These are phyloP conservation scores for Malthinus flaveolus DNA, from an alignment of 2,888 invertebrate genomes.

Conservation along the genomic window DNA sequence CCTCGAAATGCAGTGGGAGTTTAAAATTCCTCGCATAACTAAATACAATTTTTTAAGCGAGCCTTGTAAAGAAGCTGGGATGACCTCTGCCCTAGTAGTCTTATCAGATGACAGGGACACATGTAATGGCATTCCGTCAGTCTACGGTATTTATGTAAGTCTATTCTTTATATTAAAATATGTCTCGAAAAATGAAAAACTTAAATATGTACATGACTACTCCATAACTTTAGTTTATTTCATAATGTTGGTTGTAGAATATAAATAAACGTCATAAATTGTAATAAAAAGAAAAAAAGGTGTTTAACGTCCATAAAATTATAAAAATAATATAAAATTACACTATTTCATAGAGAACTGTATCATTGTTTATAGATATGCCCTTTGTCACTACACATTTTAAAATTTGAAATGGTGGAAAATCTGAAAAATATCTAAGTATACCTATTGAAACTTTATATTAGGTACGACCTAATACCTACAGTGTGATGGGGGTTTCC, in stretches of 20 bases:
- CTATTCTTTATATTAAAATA: conserved; percentile 29
- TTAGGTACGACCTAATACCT: too few species aligned
- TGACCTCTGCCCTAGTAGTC: conserved; percentile 47
- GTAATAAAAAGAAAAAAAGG: conserved; percentile 6
- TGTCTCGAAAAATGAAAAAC: conserved; percentile 21
- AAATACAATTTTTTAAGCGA: too few species aligned
- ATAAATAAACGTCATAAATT: conserved; percentile 36
- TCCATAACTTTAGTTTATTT: conserved; percentile 42
- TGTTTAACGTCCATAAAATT: not conserved
- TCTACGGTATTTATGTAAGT: conserved; percentile 22
- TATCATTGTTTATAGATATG: too few species aligned
- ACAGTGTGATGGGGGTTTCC: too few species aligned
- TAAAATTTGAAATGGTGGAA: too few species aligned
- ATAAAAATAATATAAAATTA: too few species aligned
- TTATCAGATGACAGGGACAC: conserved; percentile 53
- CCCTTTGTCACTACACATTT: too few species aligned
- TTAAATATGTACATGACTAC: conserved; percentile 37
- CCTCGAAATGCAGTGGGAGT: too few species aligned
- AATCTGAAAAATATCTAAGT: too few species aligned
- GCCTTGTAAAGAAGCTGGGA: not conserved
- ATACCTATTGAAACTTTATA: too few species aligned
- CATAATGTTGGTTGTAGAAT: conserved; percentile 33
- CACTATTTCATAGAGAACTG: not conserved
- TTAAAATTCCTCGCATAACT: too few species aligned
- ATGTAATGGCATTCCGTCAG: conserved; percentile 52